Percentiles rank a stretch among this genome's conserved stretches.
phyloP scores from a whole-genome alignment of 23 tunicate genomes.

The Phallusia fumigata region DNA sequence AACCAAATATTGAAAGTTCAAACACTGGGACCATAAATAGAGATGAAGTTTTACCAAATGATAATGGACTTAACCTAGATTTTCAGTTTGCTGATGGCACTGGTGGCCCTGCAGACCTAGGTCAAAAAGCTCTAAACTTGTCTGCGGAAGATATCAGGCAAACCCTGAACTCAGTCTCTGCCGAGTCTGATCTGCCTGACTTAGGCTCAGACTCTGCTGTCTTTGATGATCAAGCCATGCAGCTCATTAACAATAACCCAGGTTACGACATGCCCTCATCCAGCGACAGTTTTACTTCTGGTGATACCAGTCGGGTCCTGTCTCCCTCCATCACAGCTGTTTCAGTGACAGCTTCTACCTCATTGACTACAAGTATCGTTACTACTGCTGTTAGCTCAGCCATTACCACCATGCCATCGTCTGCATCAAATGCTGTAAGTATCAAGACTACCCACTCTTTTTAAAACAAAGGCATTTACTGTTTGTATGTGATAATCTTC shows the following conservation, averaged over 20 bases:
- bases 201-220: constrained; percentile 10
- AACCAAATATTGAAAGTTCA: not conserved
- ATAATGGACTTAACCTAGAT: constrained; percentile 36
- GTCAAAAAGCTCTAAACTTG: constrained; percentile 44
- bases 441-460: too few species aligned
- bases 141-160: constrained; percentile 58
- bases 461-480: too few species aligned
- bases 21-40: not conserved
- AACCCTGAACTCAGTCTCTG: constrained; percentile 61
- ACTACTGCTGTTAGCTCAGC: constrained; percentile 26
- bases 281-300: constrained; percentile 3
- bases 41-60: constrained; percentile 27
- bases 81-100: constrained; percentile 35
- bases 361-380: constrained; percentile 27
- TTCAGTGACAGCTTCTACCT: constrained; percentile 33
- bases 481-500: too few species aligned
- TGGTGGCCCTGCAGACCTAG: constrained; percentile 40
- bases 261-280: not conserved
- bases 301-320: constrained; percentile 19
- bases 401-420: constrained; percentile 5
- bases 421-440: constrained; percentile 4
- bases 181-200: constrained; percentile 32
- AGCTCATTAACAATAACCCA: not conserved
- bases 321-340: constrained; percentile 28
- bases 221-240: constrained; percentile 14